phyloP scores from a whole-genome alignment of 2,888 invertebrate genomes.

The Hydrotaea cyrtoneurina region DNA sequence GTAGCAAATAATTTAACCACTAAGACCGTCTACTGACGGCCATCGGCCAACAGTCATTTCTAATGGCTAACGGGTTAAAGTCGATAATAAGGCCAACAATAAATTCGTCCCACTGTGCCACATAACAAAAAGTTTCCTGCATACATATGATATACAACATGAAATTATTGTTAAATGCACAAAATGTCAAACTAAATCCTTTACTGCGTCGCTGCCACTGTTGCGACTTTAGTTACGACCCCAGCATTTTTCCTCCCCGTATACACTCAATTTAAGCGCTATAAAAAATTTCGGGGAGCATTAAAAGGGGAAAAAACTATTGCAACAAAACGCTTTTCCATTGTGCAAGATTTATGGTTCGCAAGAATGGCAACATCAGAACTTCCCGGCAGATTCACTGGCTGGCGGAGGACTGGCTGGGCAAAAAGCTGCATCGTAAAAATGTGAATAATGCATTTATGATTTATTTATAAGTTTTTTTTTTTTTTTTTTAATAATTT shows the following conservation, averaged over 20 bases:
- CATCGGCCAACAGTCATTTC: no score
- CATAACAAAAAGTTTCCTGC: no score
- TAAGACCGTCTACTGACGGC: no score
- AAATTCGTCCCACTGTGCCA: no score
- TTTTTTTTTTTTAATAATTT: background rate
- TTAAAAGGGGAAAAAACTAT: background rate
- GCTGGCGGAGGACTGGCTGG: background rate
- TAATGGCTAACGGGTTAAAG: no score
- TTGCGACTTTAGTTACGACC: background rate
- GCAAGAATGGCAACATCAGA: background rate
- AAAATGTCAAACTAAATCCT: background rate
- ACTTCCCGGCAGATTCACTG: no score
- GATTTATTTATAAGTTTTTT: background rate
- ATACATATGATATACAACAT: no score
- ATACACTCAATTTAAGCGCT: conserved; percentile 7
- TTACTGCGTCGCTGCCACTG: background rate
- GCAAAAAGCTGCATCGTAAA: background rate
- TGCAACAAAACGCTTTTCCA: conserved; percentile 5
- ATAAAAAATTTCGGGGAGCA: background rate
- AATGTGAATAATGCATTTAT: conserved; percentile 11
- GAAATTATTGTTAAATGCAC: background rate
- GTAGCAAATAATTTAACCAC: no score
- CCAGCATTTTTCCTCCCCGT: background rate
- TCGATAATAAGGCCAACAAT: no score
- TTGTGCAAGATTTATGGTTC: conserved; percentile 6